Conservation (phyloP, 1,140 invertebrate genomes). For the Rhizoglyphus robini region DNA sequence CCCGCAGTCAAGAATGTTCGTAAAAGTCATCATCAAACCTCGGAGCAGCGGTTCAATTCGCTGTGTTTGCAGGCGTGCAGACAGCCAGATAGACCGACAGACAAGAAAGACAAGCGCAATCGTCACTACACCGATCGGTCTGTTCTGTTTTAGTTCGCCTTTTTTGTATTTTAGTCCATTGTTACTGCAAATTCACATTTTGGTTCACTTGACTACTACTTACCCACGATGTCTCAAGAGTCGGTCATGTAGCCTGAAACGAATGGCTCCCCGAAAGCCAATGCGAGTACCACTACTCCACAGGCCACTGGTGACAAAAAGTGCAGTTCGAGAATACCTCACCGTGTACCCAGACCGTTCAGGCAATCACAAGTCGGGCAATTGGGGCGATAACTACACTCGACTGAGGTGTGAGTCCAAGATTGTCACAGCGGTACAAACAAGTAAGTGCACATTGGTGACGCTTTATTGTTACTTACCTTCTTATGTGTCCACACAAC, state of each 20-base stretch:
- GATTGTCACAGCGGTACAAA: constrained; percentile 3
- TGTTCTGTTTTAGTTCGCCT: too few relatives aligned
- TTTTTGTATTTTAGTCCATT: background rate
- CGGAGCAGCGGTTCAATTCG: too few relatives aligned
- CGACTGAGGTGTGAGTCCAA: constrained; percentile 9
- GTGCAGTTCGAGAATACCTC: background rate
- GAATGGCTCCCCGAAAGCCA: background rate
- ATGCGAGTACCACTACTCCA: background rate
- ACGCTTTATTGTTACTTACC: background rate
- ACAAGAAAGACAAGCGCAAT: too few relatives aligned
- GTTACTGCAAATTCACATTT: background rate
- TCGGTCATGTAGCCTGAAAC: background rate
- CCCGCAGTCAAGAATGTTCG: too few relatives aligned
- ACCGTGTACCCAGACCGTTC: background rate
- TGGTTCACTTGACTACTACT: too few relatives aligned
- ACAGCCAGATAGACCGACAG: too few relatives aligned
- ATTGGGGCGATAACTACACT: background rate
- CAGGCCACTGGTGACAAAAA: too few relatives aligned
- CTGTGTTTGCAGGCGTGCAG: too few relatives aligned
- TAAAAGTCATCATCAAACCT: too few relatives aligned
- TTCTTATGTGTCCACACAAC: background rate
- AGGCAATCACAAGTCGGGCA: background rate
- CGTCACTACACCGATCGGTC: too few relatives aligned
- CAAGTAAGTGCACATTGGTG: constrained; percentile 6
- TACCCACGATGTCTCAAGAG: background rate